Evolutionary conservation across 2,113 vertebrate species (phyloP).

Genomic region (Pungitius pungitius): DNA sequence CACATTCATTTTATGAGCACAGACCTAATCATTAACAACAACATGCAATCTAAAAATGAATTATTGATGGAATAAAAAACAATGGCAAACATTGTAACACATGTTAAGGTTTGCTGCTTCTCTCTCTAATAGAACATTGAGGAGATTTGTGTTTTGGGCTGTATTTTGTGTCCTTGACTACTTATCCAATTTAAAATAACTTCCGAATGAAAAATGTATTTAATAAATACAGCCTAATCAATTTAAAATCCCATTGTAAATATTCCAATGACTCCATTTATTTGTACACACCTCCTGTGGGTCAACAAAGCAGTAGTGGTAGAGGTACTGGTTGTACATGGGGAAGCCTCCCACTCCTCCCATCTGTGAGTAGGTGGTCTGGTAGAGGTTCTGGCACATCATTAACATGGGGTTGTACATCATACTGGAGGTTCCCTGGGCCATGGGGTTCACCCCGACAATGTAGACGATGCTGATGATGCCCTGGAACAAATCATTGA

Average conservation of each 20-base stretch:
- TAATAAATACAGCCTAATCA: not conserved
- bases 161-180: not conserved
- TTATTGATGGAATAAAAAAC: not conserved
- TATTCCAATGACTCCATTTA: not conserved
- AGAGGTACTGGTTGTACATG: conserved; percentile 88
- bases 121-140: not conserved
- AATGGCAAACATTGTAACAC: not conserved
- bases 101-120: not conserved
- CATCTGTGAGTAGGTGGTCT: conserved; percentile 74
- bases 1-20: not conserved
- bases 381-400: conserved; percentile 86
- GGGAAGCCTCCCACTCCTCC: conserved; percentile 75
- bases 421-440: conserved; percentile 80
- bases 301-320: conserved; percentile 94
- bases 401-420: conserved; percentile 85
- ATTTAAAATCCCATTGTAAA: not conserved
- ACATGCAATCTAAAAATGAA: not conserved
- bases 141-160: not conserved
- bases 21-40: not conserved
- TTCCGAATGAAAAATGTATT: not conserved
- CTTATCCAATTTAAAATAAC: not conserved
- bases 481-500: conserved; percentile 67
- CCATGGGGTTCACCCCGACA: conserved; percentile 88
- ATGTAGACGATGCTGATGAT: conserved; percentile 89
- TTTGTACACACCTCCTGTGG: conserved; percentile 86